Conservation (phyloP, 2,888 invertebrate genomes). For the Conus canariensis region DNA sequence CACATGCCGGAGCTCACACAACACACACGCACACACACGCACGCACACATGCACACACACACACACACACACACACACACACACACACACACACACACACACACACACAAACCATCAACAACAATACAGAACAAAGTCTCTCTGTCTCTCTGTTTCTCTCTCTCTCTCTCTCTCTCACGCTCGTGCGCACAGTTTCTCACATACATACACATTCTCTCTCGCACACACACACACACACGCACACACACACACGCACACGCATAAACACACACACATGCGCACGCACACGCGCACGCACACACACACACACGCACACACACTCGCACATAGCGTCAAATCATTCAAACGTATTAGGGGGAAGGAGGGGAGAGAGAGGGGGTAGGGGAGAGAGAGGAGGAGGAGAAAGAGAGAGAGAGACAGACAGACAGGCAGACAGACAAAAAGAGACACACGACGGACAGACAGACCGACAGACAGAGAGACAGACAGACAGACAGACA, state of each 20-base stretch:
- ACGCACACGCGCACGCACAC: too few relatives aligned
- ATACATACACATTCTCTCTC: background rate
- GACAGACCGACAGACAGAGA: background rate
- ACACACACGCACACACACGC: background rate
- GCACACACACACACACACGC: background rate
- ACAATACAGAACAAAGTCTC: too few relatives aligned
- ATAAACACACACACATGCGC: constrained; percentile 3
- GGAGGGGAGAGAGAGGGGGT: too few relatives aligned
- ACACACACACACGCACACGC: constrained; percentile 19
- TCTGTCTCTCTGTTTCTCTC: too few relatives aligned
- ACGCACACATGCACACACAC: background rate
- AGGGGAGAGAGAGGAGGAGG: too few relatives aligned
- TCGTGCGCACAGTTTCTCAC: background rate
- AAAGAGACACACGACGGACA: background rate
- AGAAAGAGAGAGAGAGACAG: too few relatives aligned
- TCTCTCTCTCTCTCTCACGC: background rate
- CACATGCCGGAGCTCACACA: too few relatives aligned
- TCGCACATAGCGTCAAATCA: background rate
- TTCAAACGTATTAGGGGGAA: too few relatives aligned
- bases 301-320: background rate
- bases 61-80: constrained; percentile 13
- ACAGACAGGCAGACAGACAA: background rate
- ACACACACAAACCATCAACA: background rate
- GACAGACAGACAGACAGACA: background rate
- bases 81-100: constrained; percentile 14